Conservation (phyloP, 2,113 vertebrate genomes). For the Platysteira castanea region DNA sequence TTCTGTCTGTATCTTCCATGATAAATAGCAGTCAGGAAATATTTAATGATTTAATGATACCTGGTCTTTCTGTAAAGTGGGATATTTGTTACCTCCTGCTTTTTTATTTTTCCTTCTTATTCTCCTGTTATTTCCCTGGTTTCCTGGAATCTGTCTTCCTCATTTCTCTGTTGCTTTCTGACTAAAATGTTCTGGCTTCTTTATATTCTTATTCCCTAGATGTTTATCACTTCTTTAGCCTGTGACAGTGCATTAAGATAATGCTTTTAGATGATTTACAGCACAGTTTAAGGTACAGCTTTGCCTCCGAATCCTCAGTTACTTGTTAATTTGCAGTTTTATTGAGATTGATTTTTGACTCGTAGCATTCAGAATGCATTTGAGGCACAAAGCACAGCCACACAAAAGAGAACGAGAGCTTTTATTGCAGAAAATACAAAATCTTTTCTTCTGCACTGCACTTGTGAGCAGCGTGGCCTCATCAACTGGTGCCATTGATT, state of each 20-base stretch:
- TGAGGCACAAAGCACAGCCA: not conserved
- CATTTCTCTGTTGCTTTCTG: not conserved
- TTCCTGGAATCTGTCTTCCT: not conserved
- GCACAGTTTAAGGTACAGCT: not conserved
- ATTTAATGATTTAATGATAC: not conserved
- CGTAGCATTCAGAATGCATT: not conserved
- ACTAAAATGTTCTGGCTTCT: not conserved
- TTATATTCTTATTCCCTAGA: not conserved
- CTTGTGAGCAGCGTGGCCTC: not conserved
- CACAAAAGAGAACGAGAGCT: not conserved
- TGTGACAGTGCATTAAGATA: not conserved
- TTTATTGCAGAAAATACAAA: not conserved
- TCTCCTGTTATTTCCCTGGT: not conserved
- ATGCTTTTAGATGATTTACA: not conserved
- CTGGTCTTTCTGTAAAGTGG: not conserved
- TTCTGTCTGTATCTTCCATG: not conserved
- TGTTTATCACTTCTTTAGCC: not conserved
- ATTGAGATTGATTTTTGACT: not conserved
- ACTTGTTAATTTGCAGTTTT: not conserved
- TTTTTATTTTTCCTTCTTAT: not conserved
- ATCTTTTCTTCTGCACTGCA: not conserved
- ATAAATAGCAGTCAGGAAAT: not conserved
- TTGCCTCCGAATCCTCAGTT: not conserved
- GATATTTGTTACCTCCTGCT: not conserved
- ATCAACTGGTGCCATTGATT: not conserved